Evolutionary conservation across 2,888 invertebrate species (phyloP), one percentile per base, ranked within the genome.

Genomic region (Conchocele bisecta): DNA sequence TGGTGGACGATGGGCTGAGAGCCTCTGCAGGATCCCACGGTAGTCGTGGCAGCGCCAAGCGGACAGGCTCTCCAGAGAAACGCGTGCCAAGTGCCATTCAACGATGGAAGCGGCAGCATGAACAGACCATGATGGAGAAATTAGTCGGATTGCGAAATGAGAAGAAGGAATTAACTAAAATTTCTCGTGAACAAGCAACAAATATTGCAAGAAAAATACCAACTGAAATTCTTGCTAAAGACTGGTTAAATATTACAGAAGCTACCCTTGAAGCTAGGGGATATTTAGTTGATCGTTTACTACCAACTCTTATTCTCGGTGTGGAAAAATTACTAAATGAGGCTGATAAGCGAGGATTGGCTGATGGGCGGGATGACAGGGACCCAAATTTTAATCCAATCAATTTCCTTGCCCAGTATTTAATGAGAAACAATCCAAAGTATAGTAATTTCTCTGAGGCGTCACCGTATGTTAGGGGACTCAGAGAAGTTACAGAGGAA

Each of bases 381-480:
- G 88, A 90, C 64, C 83, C 87, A 17, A 86, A 90, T 63, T 91
- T 91, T 79, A 91, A 91, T 70, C 91, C 91, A 6, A 82, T 91
- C 22, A 91, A 91, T 77, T 90, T 84, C 71, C 74, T 91, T 20
- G 91, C 91, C 11, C 89, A 91, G 71, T 91, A 89, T 78, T 75
- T 91, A 53, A 87, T 91, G 88, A 85, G 91, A 63, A 91, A 91
- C 77, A 91, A 91, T 74, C 91, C 91, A 26, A 75, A 83, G 59
- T 91, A 88, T 71, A 88, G 89, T 70, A 91, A 90, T 68, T 90
- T 91, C 67, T 84, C 88, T n/a, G 91, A 91, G 69, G 88, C 90
- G 5, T 91, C 91, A 28, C 90, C 91, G 1, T 91, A 91, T 82
- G 88, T 91, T 4, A 79, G 89, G 54, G 88, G 90, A 9, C 75